phyloP scores from a whole-genome alignment of 2,113 vertebrate species.

The Rattus rattus region DNA sequence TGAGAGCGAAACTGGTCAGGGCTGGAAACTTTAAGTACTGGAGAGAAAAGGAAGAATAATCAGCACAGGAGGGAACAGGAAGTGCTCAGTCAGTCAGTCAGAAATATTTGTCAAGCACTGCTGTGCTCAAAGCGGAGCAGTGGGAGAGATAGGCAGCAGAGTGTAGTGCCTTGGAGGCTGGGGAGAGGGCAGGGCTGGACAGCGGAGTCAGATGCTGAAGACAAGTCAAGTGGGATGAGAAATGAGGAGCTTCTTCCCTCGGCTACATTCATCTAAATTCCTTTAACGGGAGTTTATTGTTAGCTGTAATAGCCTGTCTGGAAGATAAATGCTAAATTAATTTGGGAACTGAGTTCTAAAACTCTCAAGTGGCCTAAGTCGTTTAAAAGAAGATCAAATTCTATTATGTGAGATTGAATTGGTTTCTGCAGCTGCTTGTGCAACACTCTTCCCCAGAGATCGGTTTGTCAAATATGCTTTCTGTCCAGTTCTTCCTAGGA shows the following conservation, averaged over 20 bases:
- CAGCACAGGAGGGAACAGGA: not conserved
- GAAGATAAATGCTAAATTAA: slow-evolving; percentile 82
- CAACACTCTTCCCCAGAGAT: slow-evolving; percentile 57
- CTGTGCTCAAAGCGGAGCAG: not conserved
- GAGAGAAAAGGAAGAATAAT: not conserved
- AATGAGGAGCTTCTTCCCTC: slow-evolving; percentile 51
- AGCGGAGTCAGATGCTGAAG: not conserved
- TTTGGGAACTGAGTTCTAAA: slow-evolving; percentile 78
- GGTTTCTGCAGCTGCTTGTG: slow-evolving; percentile 76
- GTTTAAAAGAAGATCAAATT: slow-evolving; percentile 78
- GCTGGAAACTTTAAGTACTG: slow-evolving; percentile 6
- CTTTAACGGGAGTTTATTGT: slow-evolving; percentile 44
- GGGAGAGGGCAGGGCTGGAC: not conserved
- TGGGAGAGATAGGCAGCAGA: not conserved
- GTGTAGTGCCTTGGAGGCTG: not conserved
- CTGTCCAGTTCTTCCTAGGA: slow-evolving; percentile 56
- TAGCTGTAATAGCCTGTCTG: slow-evolving; percentile 62
- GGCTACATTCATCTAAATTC: slow-evolving; percentile 59
- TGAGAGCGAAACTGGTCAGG: not conserved
- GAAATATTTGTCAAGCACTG: not conserved
- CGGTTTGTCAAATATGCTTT: slow-evolving; percentile 71
- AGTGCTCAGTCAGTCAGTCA: not conserved
- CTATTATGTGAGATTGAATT: slow-evolving; percentile 77
- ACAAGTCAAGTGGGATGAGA: slow-evolving; percentile 54
- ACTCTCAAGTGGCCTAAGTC: slow-evolving; percentile 78